Conservation (phyloP, 2,113 vertebrate genomes). For the Brachionichthys hirsutus region DNA sequence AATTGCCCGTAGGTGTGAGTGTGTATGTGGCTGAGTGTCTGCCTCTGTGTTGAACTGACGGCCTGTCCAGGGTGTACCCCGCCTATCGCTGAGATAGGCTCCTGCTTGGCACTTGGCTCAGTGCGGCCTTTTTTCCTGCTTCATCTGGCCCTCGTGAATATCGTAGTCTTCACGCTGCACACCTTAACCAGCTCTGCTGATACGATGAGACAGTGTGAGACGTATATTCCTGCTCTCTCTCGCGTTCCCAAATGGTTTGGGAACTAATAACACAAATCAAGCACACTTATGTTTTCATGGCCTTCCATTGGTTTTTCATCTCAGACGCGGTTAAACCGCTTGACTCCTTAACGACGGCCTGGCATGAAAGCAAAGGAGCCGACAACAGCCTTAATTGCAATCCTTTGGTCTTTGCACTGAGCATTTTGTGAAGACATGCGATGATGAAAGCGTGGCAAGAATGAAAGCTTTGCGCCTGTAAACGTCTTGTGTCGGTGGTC, state of each 20-base stretch:
- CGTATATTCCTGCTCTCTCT: conserved; percentile 2
- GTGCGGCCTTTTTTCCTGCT: conserved; percentile 24
- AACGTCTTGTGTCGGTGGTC: not conserved
- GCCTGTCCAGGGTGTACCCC: too few species aligned
- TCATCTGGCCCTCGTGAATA: conserved; percentile 38
- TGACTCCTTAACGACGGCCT: conserved; percentile 17
- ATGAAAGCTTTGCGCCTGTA: not conserved
- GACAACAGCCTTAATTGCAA: conserved; percentile 11
- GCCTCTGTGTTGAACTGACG: too few species aligned
- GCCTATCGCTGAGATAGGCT: too few species aligned
- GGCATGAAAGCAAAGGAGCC: conserved; percentile 7
- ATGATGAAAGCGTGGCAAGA: not conserved
- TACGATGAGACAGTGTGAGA: conserved; percentile 30
- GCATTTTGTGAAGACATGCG: conserved; percentile 18
- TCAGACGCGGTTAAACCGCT: not conserved
- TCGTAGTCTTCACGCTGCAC: conserved; percentile 19
- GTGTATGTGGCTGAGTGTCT: too few species aligned
- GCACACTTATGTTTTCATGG: conserved; percentile 18
- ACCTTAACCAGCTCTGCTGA: conserved; percentile 30
- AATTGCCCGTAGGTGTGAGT: too few species aligned
- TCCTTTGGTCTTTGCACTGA: conserved; percentile 3
- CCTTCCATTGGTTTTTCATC: conserved; percentile 30
- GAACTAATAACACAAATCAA: conserved; percentile 17
- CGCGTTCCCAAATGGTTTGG: conserved; percentile 9
- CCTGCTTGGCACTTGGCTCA: conserved; percentile 18